Evolutionary conservation across 2,113 vertebrate genomes (phyloP).

Genomic region (Paedocypris sp.): DNA sequence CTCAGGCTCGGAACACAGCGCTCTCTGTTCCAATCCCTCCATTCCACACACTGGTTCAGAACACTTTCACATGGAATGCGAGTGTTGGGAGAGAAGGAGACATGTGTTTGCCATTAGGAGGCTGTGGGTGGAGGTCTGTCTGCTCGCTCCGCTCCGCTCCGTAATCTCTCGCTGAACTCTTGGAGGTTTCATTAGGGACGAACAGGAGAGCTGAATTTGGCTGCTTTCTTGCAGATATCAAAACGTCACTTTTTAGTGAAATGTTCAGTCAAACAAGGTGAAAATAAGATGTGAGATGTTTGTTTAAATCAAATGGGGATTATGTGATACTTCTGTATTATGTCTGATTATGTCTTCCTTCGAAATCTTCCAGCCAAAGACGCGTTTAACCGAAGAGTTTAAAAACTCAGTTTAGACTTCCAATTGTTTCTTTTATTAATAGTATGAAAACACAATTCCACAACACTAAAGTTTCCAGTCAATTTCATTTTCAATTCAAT

Average conservation of each 20-base stretch:
- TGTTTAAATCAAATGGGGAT: not conserved
- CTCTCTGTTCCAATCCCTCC: constrained; percentile 3
- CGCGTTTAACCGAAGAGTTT: too few species aligned
- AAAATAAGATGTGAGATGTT: not conserved
- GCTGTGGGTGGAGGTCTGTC: not conserved
- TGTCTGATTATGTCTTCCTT: too few species aligned
- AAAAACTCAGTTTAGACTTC: too few species aligned
- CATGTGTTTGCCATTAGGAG: constrained; percentile 15
- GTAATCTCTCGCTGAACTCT: not conserved
- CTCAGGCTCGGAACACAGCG: constrained; percentile 5
- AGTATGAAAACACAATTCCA: too few species aligned
- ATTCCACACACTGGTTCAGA: too few species aligned
- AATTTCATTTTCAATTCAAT: too few species aligned
- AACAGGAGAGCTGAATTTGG: not conserved
- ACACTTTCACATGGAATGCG: not conserved
- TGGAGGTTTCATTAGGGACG: not conserved
- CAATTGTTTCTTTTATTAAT: too few species aligned
- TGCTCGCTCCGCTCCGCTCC: not conserved
- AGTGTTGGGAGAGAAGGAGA: not conserved
- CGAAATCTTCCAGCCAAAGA: too few species aligned
- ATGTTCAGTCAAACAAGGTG: not conserved
- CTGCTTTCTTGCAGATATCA: not conserved
- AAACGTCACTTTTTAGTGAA: not conserved
- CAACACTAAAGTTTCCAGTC: too few species aligned
- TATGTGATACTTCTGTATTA: not conserved